These are phyloP conservation scores for Marcusenius ussheri DNA, from an alignment of 2,113 vertebrate species.

Conservation along the genomic window DNA sequence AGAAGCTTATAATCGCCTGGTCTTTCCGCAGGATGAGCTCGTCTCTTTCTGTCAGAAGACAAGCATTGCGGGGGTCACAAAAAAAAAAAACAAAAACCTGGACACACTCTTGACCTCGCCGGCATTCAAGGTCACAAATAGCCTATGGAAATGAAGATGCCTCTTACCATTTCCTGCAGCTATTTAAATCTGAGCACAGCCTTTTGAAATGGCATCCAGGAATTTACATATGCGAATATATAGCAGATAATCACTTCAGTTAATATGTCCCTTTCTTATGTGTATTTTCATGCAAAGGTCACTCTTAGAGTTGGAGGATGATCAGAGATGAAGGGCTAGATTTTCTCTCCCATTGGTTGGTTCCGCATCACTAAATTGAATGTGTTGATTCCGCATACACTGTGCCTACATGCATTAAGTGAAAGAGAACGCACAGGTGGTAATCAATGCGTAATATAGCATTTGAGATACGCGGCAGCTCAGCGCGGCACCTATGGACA, in stretches of 20 bases:
- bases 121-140: neutral
- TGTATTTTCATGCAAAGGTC: neutral
- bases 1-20: neutral
- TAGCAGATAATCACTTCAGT: neutral
- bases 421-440: neutral
- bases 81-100: neutral
- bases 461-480: neutral
- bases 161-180: neutral
- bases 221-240: neutral
- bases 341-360: neutral
- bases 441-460: neutral
- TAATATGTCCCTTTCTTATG: neutral
- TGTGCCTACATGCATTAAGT: neutral
- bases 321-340: neutral
- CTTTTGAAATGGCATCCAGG: neutral
- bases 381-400: neutral
- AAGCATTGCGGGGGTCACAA: neutral
- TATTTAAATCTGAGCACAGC: constrained; percentile 1
- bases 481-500: neutral
- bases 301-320: neutral
- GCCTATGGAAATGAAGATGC: neutral
- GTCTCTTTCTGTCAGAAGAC: neutral
- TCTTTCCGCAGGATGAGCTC: neutral
- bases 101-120: neutral
- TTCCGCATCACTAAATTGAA: neutral